Base-by-base conservation (phyloP, 1,140 invertebrate genomes). In the Drosophila pachea region DNA sequence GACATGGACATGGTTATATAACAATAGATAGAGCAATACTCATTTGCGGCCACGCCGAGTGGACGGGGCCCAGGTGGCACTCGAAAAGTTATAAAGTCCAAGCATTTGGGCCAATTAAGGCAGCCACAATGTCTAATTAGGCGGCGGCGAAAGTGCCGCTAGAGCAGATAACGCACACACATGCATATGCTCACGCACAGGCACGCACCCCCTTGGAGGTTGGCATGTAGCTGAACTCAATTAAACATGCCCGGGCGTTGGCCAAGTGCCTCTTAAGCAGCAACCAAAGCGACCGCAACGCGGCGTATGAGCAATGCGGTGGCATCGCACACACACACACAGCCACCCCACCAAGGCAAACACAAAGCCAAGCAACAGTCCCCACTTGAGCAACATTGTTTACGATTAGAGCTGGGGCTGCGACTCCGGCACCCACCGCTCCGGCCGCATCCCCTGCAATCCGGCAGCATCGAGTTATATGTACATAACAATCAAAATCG, bases 61-160 rank as follows among this genome's bases (percentile, higher is more conserved):
- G 76, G 76, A 79, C 9, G 12, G 42, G 8, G 14, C 9, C 42
- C 48, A 66, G 59, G 38, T 62, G 50, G 40, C 52, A 68, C 74
- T 73, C 50, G 61, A 56, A 73, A 82, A 76, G 74, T 79, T 84
- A 86, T 86, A 87, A 86, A 87, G 78, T 79, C 72, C 72, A 47
- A 64, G 66, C 52, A 50, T 29, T 43, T 16, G 66, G 49, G 38
- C 47, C 84, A 83, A 87, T 79, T 83, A 83, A 86, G 78, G 79
- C 68, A 73, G 68, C 73, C 79, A 65, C 79, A 84, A 67, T 52
- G 69, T 75, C 81, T 86, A 84, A 84, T 84, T 79, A 84, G 76
- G 76, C 56, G 65, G 66, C 59, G 76, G 67, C 74, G 66, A 82
- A 82, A 74, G 70, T 71, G 74, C 58, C 43, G 76, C 76, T 54